Percentiles rank a stretch among this genome's conserved stretches.
Evolutionary conservation across 2,888 invertebrate genomes (phyloP).

Genomic region (Heliconius ismenius): DNA sequence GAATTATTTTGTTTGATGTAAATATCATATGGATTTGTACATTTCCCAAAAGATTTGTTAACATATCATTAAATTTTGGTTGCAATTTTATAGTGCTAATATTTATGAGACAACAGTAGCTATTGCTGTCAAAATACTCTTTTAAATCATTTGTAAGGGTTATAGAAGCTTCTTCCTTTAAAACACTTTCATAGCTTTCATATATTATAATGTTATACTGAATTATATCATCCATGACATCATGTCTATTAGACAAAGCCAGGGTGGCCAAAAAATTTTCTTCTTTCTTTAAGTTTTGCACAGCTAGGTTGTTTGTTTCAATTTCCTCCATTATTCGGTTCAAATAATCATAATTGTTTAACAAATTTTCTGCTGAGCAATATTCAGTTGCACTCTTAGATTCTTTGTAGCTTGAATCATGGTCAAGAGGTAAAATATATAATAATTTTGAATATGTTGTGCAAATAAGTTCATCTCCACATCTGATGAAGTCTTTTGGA

Average conservation of each 20-base stretch:
- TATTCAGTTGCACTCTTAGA: constrained; percentile 50
- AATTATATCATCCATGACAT: constrained; percentile 61
- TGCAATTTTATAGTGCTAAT: constrained; percentile 51
- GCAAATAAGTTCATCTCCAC: constrained; percentile 61
- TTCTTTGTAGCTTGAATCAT: constrained; percentile 53
- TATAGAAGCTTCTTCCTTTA: constrained; percentile 51
- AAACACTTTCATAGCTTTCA: constrained; percentile 62
- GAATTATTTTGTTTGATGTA: constrained; percentile 48
- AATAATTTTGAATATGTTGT: constrained; percentile 63
- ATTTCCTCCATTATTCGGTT: constrained; percentile 58
- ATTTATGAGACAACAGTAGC: constrained; percentile 57
- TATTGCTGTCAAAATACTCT: constrained; percentile 58
- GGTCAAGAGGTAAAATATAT: constrained; percentile 58
- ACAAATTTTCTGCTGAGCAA: constrained; percentile 55
- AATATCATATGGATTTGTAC: constrained; percentile 62
- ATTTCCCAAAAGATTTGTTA: constrained; percentile 54
- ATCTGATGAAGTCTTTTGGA: constrained; percentile 61
- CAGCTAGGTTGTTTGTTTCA: constrained; percentile 55
- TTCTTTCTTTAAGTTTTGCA: constrained; percentile 57
- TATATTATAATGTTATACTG: constrained; percentile 53
- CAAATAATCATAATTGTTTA: constrained; percentile 60
- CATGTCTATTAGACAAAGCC: constrained; percentile 64
- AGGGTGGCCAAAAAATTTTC: constrained; percentile 61
- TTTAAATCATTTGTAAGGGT: constrained; percentile 56
- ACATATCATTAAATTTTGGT: constrained; percentile 53